Evolutionary conservation across 1,140 invertebrate species (phyloP), one percentile per base, ranked within the genome.

Genomic region (Tetragonula clypearis): DNA sequence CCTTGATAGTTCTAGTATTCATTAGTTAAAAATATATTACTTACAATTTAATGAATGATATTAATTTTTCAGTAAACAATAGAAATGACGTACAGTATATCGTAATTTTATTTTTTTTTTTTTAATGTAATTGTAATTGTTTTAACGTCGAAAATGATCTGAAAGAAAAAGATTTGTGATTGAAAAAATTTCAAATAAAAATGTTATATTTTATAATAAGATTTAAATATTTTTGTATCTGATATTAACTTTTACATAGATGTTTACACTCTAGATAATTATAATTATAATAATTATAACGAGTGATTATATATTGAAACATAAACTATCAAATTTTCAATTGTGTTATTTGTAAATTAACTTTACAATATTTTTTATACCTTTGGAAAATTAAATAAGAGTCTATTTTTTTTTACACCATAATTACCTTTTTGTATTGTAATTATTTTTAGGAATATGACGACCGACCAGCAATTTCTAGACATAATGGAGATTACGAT

Each of bases 401-500:
- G 6, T 49, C 6, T 6, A 49, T 8, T 49, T 49, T 8, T 49
- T 49, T 8, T 49, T 49, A 4, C 23, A 62, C 1, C 41, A 49
- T 58, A 77, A 69, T 21, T 56, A 35, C 41, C 41, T 35, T 56
- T 66, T 74, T 74, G 19, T 69, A 30, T 41, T 56, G 56, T 62
- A 66, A n/a, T 26, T 84, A 71, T 8, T 90, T 90, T 89, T 78
- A 94, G 94, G 93, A 94, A 80, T 93, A 92, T 41, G 92, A 94
- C 72, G 93, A 94, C 8, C 81, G 90, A 75, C 84, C 91, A 56
- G 85, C 79, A 58, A 86, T 90, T 72, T 86, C 90, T 21, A 91
- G 92, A 81, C 90, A 93, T 82, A 93, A 94, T 66, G 93, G 92
- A 55, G 94, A 94, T 78, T 94, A 92, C 55, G 92, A 94, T 56